Conservation (phyloP, 2,888 invertebrate species). For the Paralinhomoeus sp. region DNA sequence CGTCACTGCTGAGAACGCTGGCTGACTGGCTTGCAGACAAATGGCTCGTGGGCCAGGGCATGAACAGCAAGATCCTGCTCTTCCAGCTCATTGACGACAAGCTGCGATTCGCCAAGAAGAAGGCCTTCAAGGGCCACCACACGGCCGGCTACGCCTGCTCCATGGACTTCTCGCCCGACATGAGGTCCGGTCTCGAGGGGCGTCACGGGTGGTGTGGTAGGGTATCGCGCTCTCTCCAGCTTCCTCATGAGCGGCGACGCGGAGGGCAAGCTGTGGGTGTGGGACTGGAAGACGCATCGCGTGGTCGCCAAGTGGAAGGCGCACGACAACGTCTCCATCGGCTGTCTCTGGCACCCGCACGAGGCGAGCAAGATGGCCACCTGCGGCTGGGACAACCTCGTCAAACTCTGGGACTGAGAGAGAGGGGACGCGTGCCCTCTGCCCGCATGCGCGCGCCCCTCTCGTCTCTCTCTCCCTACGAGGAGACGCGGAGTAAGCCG, state of each 20-base stretch:
- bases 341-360: slow-evolving; percentile 89
- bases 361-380: slow-evolving; percentile 91
- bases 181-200: slow-evolving; percentile 42
- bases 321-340: slow-evolving; percentile 80
- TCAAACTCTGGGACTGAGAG: slow-evolving; percentile 85
- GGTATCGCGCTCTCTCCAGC: slow-evolving; percentile 40
- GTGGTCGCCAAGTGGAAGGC: slow-evolving; percentile 96
- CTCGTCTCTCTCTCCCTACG: too few relatives aligned
- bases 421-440: too few relatives aligned
- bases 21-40: slow-evolving; percentile 38
- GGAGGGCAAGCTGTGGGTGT: slow-evolving; percentile 90
- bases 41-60: slow-evolving; percentile 95
- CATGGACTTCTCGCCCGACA: slow-evolving; percentile 89
- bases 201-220: background rate
- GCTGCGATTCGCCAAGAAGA: slow-evolving; percentile 91
- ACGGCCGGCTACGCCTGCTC: slow-evolving; percentile 96
- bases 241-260: slow-evolving; percentile 93
- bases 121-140: slow-evolving; percentile 91
- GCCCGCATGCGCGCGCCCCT: too few relatives aligned
- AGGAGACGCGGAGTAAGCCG: too few relatives aligned
- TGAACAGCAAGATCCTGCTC: slow-evolving; percentile 95
- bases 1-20: background rate
- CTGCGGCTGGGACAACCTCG: slow-evolving; percentile 93
- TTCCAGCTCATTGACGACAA: slow-evolving; percentile 78
- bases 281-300: slow-evolving; percentile 99